Percentiles rank a stretch among this genome's conserved stretches.
Conservation (phyloP, 2,797 vertebrate genomes). For the Cyclopterus lumpus region DNA sequence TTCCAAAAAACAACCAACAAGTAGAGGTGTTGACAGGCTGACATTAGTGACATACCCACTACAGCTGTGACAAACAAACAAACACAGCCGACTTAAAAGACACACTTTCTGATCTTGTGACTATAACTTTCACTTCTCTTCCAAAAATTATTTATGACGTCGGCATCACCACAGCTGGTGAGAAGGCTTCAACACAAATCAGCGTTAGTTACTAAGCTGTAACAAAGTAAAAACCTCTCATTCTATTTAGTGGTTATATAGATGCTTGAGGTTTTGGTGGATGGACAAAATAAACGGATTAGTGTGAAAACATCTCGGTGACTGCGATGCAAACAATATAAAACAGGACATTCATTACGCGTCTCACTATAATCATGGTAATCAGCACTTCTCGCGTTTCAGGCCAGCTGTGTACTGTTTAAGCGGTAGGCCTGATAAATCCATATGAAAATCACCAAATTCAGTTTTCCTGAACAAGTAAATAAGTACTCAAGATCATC, state of each 20-base stretch:
- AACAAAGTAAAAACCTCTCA: background rate
- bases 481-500: background rate
- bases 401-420: background rate
- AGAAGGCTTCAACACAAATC: conserved; percentile 16
- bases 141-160: background rate
- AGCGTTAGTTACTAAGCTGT: background rate
- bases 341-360: conserved; percentile 15
- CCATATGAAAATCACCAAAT: background rate
- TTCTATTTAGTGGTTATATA: background rate
- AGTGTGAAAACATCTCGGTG: conserved; percentile 13
- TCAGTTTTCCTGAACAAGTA: background rate
- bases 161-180: conserved; percentile 5
- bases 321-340: conserved; percentile 5
- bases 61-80: conserved; percentile 29
- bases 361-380: background rate
- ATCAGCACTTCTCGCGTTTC: background rate
- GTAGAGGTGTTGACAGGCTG: background rate
- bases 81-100: conserved; percentile 18
- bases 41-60: background rate
- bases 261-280: conserved; percentile 3
- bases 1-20: conserved; percentile 23
- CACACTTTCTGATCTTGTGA: conserved; percentile 18
- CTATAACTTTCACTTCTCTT: conserved; percentile 58
- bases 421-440: background rate
- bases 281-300: background rate